A percentile compares a stretch with the other conserved stretches of the same genome.
phyloP scores from a whole-genome alignment of 1,140 invertebrate genomes.

The Limonius californicus region DNA sequence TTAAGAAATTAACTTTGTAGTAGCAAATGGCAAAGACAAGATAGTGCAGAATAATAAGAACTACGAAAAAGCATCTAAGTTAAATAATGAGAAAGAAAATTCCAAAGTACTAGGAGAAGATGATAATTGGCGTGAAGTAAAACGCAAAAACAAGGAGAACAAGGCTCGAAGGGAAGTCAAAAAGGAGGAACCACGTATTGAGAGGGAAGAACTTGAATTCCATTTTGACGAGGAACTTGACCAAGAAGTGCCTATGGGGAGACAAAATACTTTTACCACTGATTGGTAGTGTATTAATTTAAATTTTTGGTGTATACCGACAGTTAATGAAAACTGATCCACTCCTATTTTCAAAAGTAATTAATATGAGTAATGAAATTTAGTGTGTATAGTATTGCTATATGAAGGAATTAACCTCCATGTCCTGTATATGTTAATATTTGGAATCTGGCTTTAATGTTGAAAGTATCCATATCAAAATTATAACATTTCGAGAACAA shows the following conservation, averaged over 20 bases:
- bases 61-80: neutral
- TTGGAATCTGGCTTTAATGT: too few relatives aligned
- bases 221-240: constrained; percentile 96
- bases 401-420: too few relatives aligned
- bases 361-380: too few relatives aligned
- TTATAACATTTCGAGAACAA: too few relatives aligned
- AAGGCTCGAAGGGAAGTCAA: constrained; percentile 45
- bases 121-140: constrained; percentile 42
- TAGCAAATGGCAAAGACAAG: neutral
- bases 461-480: too few relatives aligned
- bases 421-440: too few relatives aligned
- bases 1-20: neutral
- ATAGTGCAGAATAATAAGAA: neutral
- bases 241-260: constrained; percentile 61
- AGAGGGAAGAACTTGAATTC: constrained; percentile 89
- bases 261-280: constrained; percentile 77
- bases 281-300: constrained; percentile 52
- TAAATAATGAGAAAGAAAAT: constrained; percentile 16
- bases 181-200: constrained; percentile 39
- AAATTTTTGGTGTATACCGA: too few relatives aligned
- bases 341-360: too few relatives aligned
- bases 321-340: too few relatives aligned
- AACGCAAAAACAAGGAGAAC: constrained; percentile 45
- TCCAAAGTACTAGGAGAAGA: constrained; percentile 20
- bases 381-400: too few relatives aligned